Percentiles rank a stretch among this genome's conserved stretches.
Conservation (phyloP, 2,113 vertebrate species). For the Hassar affinis region DNA sequence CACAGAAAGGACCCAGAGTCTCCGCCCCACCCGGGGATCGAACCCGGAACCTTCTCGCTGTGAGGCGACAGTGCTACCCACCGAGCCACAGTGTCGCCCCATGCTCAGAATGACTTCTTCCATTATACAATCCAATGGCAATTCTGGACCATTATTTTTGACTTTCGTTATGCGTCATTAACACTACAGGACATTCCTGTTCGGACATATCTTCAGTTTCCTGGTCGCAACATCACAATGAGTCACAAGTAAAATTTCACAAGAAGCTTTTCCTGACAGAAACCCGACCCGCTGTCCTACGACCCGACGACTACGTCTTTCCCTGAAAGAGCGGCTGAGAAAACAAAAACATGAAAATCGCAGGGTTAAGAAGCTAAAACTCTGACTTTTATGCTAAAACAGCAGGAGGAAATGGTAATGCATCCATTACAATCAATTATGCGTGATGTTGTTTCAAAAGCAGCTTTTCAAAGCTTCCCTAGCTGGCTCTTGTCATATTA, state of each 20-base stretch:
- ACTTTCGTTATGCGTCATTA: background rate
- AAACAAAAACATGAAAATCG: background rate
- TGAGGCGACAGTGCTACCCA: too few species aligned
- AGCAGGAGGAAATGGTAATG: background rate
- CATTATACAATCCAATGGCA: background rate
- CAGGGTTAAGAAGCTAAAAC: background rate
- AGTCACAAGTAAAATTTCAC: background rate
- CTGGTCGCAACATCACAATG: background rate
- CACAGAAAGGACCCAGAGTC: too few species aligned
- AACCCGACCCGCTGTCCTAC: background rate
- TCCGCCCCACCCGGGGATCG: too few species aligned
- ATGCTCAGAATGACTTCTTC: background rate
- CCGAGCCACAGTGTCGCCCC: too few species aligned
- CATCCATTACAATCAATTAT: conserved; percentile 12
- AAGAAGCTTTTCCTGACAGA: background rate
- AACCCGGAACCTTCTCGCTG: too few species aligned
- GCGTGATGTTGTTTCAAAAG: too few species aligned
- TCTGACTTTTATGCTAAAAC: background rate
- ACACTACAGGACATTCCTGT: background rate
- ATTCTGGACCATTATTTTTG: background rate
- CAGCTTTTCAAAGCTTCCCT: background rate
- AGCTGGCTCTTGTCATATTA: background rate
- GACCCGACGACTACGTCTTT: background rate
- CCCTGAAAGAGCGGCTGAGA: background rate
- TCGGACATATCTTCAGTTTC: background rate